Evolutionary conservation across 2,888 invertebrate genomes (phyloP).

Genomic region (Schizaphis graminum): DNA sequence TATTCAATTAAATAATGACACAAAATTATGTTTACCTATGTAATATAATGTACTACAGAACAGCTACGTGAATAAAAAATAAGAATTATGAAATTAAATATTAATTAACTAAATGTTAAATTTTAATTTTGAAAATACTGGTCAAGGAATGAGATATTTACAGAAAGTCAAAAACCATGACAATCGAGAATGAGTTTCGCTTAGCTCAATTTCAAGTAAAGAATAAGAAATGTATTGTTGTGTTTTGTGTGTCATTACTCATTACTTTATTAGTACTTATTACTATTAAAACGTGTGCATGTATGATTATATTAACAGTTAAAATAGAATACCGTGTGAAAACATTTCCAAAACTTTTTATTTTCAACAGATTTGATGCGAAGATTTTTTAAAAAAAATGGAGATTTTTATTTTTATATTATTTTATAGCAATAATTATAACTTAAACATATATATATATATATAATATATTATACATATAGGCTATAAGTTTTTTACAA

Average conservation of each 20-base stretch:
- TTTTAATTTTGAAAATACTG: not conserved
- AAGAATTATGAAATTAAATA: not conserved
- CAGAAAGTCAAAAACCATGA: too few species aligned
- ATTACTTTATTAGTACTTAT: too few species aligned
- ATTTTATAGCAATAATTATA: not conserved
- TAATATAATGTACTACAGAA: too few species aligned
- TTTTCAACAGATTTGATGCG: not conserved
- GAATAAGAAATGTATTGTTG: too few species aligned
- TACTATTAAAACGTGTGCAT: too few species aligned
- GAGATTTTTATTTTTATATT: not conserved
- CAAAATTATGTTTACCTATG: not conserved
- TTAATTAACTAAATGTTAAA: not conserved
- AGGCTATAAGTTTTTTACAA: not conserved
- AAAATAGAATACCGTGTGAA: not conserved
- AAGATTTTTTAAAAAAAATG: not conserved
- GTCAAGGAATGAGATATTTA: too few species aligned
- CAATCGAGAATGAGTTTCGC: not conserved
- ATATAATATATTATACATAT: not conserved
- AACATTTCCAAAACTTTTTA: not conserved
- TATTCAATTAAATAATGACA: conserved; percentile 1
- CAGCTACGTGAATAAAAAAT: too few species aligned
- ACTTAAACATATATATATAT: not conserved
- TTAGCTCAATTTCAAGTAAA: too few species aligned
- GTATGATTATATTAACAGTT: too few species aligned
- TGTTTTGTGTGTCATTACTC: too few species aligned